A percentile compares a stretch with the other conserved stretches of the same genome.
These are phyloP conservation scores for Gisinianus flammeolus DNA, from an alignment of 2,888 invertebrate species.

Conservation along the genomic window DNA sequence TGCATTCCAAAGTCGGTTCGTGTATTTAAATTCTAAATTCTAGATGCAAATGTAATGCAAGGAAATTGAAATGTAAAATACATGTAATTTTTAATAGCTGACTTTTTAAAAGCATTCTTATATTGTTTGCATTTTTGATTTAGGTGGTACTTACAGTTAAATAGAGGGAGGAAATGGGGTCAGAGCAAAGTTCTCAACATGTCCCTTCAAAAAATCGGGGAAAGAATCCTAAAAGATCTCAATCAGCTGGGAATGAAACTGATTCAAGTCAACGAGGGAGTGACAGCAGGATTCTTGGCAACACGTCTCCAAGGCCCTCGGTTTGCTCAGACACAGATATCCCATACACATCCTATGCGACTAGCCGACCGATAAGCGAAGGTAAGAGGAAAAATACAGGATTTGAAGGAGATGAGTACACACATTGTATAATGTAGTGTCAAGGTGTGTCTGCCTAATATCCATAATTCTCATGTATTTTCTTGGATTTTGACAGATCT, in stretches of 20 bases:
- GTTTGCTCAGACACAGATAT: conserved; percentile 87
- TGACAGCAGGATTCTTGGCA: conserved; percentile 62
- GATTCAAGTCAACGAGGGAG: conserved; percentile 47
- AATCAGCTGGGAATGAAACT: conserved; percentile 58
- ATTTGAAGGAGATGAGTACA: background rate
- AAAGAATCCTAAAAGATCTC: conserved; percentile 58
- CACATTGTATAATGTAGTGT: background rate
- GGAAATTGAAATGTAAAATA: no score
- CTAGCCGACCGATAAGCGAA: conserved; percentile 81
- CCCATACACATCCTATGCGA: conserved; percentile 89
- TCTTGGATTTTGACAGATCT: conserved; percentile 68
- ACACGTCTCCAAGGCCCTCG: conserved; percentile 83
- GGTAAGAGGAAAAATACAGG: conserved; percentile 64
- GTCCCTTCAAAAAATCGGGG: conserved; percentile 48
- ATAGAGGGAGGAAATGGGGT: conserved; percentile 61
- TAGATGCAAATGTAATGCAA: no score
- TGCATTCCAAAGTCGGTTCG: no score
- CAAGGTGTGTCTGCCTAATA: conserved; percentile 7
- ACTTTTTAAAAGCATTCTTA: no score
- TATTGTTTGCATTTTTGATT: no score
- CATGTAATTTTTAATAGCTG: no score
- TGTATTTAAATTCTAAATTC: no score
- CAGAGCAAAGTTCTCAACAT: conserved; percentile 61
- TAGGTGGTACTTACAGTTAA: no score
- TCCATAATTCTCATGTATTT: conserved; percentile 13